Percentiles rank a stretch among this genome's conserved stretches.
Evolutionary conservation across 2,888 invertebrate genomes (phyloP).

Genomic region (Agelastica alni): DNA sequence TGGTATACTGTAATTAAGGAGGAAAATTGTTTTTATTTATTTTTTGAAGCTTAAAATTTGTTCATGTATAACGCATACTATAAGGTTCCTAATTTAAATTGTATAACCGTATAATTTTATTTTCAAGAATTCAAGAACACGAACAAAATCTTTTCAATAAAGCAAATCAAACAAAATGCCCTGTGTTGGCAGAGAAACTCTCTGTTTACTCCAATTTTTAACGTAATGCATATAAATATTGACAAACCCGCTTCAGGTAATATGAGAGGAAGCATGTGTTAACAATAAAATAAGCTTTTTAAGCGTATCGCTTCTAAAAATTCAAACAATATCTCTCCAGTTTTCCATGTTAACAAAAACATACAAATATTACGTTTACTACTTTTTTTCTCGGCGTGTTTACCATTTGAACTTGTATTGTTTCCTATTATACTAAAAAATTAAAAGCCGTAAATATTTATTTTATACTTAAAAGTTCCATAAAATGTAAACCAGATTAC

Average conservation of each 20-base stretch:
- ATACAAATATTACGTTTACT: not conserved
- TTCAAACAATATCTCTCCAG: constrained; percentile 4
- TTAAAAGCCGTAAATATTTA: no score
- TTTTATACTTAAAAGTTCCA: no score
- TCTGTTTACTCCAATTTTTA: constrained; percentile 18
- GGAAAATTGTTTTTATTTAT: no score
- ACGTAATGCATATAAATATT: constrained; percentile 20
- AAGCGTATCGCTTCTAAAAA: constrained; percentile 4
- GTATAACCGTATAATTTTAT: not conserved
- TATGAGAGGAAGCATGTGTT: constrained; percentile 16
- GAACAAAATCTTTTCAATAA: not conserved
- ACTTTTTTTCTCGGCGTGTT: no score
- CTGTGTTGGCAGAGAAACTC: not conserved
- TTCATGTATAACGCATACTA: no score
- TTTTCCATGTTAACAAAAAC: constrained; percentile 9
- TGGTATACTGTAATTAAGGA: no score
- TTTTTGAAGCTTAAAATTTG: no score
- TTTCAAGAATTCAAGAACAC: constrained; percentile 1
- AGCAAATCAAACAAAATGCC: constrained; percentile 9
- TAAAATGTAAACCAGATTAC: no score
- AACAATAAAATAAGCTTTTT: constrained; percentile 15
- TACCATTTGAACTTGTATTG: no score
- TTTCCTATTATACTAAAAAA: no score
- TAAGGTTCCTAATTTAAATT: not conserved
- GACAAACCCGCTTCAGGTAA: constrained; percentile 20